Conservation (phyloP, 2,797 vertebrate species). For the Cyclopterus lumpus region DNA sequence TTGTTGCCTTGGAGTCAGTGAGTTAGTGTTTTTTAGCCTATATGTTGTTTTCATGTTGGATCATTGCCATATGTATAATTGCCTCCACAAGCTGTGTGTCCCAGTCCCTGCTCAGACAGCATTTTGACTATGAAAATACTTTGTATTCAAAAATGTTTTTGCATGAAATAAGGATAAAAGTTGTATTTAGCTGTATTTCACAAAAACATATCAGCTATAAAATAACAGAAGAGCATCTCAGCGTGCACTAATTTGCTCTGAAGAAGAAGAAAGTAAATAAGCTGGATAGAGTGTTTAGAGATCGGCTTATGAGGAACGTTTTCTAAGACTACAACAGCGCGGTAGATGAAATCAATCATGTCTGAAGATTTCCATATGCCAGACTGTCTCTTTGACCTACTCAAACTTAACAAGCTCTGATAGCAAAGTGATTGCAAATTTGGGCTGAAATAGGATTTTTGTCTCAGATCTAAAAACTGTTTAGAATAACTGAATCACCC, state of each 20-base stretch:
- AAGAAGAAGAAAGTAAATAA: constrained; percentile 16
- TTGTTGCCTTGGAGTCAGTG: background rate
- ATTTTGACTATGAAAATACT: background rate
- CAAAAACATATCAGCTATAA: constrained; percentile 1
- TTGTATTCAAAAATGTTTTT: background rate
- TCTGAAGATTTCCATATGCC: constrained; percentile 52
- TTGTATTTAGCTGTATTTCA: background rate
- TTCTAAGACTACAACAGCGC: constrained; percentile 25
- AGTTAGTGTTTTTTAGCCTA: background rate
- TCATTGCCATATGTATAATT: background rate
- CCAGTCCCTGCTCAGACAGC: background rate
- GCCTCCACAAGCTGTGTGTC: background rate
- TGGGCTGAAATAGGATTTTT: constrained; percentile 46
- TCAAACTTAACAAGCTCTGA: constrained; percentile 60
- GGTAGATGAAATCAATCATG: constrained; percentile 60
- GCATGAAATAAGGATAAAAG: background rate
- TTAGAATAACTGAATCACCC: constrained; percentile 33
- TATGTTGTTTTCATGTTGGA: background rate
- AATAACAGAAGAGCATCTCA: constrained; percentile 4
- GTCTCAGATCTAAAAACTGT: constrained; percentile 43
- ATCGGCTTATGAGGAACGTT: constrained; percentile 39
- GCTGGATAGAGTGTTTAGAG: constrained; percentile 20
- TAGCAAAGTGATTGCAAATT: constrained; percentile 52
- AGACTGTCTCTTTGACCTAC: constrained; percentile 51
- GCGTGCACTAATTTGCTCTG: constrained; percentile 4